Conservation (phyloP, 2,113 vertebrate genomes). For the Stigmatopora nigra region DNA sequence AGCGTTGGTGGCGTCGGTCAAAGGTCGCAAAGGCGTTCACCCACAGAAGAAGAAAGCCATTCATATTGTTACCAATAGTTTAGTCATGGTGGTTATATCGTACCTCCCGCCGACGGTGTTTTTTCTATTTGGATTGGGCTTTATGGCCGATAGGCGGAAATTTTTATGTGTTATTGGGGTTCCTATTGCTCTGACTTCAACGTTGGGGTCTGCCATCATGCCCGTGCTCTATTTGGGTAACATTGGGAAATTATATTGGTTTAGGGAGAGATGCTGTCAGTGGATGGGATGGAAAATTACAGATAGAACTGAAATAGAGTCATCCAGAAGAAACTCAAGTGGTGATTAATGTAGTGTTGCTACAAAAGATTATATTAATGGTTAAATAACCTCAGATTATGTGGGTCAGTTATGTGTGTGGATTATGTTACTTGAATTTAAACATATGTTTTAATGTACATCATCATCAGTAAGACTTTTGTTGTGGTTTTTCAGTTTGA, state of each 20-base stretch:
- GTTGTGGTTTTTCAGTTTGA: too few species aligned
- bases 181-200: constrained; percentile 3
- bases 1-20: constrained; percentile 23
- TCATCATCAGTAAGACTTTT: too few species aligned
- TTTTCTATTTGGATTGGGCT: accelerated
- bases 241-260: constrained; percentile 9
- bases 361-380: too few species aligned
- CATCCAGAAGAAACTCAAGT: not conserved
- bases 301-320: not conserved
- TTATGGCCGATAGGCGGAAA: accelerated
- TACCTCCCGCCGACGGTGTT: constrained; percentile 43
- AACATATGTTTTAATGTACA: too few species aligned
- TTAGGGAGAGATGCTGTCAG: not conserved
- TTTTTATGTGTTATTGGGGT: not conserved
- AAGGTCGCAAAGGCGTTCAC: constrained; percentile 32
- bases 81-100: constrained; percentile 32
- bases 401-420: too few species aligned
- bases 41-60: constrained; percentile 55
- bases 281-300: not conserved
- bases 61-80: constrained; percentile 48
- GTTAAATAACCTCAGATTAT: too few species aligned
- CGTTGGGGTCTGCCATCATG: constrained; percentile 34
- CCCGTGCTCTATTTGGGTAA: constrained; percentile 41
- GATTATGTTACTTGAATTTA: too few species aligned
- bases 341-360: too few species aligned